Evolutionary conservation across 2,113 vertebrate species (phyloP).

Genomic region (Tyrannus savana): DNA sequence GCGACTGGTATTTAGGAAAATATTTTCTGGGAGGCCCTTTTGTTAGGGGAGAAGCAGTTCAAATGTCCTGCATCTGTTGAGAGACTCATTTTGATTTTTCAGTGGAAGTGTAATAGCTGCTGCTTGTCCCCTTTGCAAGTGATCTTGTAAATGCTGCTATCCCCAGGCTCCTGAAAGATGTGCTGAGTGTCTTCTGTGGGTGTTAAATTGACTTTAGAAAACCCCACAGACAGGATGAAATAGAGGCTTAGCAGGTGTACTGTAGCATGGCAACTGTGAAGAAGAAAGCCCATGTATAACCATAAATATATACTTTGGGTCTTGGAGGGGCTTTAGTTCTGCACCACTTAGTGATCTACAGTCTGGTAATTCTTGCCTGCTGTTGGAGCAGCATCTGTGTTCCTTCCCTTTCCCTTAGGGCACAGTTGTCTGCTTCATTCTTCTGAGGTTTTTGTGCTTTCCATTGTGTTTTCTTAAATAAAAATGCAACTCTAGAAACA

Average conservation of each 20-base stretch:
- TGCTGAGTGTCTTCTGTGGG: background rate
- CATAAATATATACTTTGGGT: background rate
- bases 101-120: background rate
- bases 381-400: background rate
- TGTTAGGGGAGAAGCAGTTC: background rate
- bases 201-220: background rate
- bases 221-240: background rate
- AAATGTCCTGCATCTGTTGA: background rate
- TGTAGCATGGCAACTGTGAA: background rate
- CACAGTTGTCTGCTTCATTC: conserved; percentile 22
- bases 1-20: background rate
- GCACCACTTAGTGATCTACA: background rate
- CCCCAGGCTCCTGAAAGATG: background rate
- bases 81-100: background rate
- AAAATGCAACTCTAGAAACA: conserved; percentile 28
- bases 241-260: background rate
- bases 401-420: conserved; percentile 25
- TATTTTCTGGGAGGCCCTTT: background rate
- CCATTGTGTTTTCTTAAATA: conserved; percentile 58
- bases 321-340: background rate
- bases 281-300: background rate
- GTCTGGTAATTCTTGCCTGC: background rate
- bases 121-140: background rate
- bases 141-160: background rate
- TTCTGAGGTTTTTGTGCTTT: conserved; percentile 23